Percentiles rank a stretch among this genome's conserved stretches.
These are phyloP conservation scores for Jaculus jaculus DNA, from an alignment of 2,113 vertebrate species.

Conservation along the genomic window DNA sequence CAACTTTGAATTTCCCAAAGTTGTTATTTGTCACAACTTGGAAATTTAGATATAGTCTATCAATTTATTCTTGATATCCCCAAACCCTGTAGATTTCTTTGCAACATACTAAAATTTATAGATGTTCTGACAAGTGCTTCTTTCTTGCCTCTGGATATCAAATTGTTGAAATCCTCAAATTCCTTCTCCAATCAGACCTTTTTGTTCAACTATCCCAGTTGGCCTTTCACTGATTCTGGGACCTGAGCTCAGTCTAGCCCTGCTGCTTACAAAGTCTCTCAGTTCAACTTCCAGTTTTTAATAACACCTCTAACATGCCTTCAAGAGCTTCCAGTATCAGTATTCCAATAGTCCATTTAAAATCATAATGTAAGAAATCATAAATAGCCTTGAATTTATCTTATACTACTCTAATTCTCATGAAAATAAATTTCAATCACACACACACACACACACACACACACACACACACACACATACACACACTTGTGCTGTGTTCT, in stretches of 20 bases:
- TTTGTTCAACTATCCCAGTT: no score
- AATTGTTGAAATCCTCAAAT: not conserved
- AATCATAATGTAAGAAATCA: not conserved
- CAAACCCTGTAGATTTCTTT: not conserved
- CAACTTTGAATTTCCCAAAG: slow-evolving; percentile 42
- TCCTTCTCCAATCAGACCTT: not conserved
- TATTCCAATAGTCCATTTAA: not conserved
- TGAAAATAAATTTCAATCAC: not conserved
- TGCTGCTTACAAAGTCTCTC: not conserved
- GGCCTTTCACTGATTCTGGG: not conserved
- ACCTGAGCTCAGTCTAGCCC: not conserved
- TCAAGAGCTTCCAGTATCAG: not conserved
- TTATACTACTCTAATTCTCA: not conserved
- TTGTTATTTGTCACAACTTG: slow-evolving; percentile 47
- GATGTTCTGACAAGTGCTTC: not conserved
- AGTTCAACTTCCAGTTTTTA: not conserved
- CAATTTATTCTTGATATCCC: slow-evolving; percentile 4
- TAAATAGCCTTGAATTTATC: not conserved
- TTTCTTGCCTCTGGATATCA: not conserved
- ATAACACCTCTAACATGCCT: not conserved
- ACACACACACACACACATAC: not conserved
- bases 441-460: not conserved
- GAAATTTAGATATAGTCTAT: not conserved
- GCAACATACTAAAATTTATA: slow-evolving; percentile 3
- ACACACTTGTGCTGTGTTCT: not conserved